Evolutionary conservation across 2,113 vertebrate species (phyloP), one percentile per base, ranked within the genome.

Genomic region (Pygoscelis antarcticus): DNA sequence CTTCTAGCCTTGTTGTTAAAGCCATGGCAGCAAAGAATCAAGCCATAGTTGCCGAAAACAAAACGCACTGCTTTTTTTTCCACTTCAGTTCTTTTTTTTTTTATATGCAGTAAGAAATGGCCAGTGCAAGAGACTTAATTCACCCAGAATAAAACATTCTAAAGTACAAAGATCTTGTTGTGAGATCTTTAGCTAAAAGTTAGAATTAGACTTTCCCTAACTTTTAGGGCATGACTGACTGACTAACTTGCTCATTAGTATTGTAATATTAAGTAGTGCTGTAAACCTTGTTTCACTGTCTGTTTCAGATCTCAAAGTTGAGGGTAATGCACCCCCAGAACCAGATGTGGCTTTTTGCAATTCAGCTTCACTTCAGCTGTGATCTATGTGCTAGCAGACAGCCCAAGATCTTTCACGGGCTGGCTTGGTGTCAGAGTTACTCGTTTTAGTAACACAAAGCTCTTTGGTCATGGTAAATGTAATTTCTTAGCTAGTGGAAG

Each of bases 1-100:
- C 96, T 96, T 94, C 91, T 91, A 96, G 94, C 93, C 76, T 93
- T 90, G 72, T 89, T 96, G 70, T 69, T 88, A 89, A 90, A 90
- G 90, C 78, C 74, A 52, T n/a, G 92, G 96, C 81, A 97, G 95
- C 82, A 80, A 76, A 88, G 93, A 96, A 95, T 90, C 89, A 71
- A 94, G 66, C 61, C 79, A 66, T 1, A 87, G 88, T 52, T 77
- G 90, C 84, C 2, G 16, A 69, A 97, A 87, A 74, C 76, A 94
- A 90, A 92, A 51, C 72, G 54, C 11, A 1, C 81, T 71, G 66
- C 66, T 78, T 94, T 82, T 58, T 77, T 77, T 89, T 69, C 74
- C 87, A 62, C 90, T 78, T 90, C 81, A 78, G n/a, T 60, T 72
- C 29, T 76, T 69, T 17, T 22, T 14, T 18, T 54, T 40, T 86